phyloP scores from a whole-genome alignment of 2,888 invertebrate species.

The Atrina japonica region DNA sequence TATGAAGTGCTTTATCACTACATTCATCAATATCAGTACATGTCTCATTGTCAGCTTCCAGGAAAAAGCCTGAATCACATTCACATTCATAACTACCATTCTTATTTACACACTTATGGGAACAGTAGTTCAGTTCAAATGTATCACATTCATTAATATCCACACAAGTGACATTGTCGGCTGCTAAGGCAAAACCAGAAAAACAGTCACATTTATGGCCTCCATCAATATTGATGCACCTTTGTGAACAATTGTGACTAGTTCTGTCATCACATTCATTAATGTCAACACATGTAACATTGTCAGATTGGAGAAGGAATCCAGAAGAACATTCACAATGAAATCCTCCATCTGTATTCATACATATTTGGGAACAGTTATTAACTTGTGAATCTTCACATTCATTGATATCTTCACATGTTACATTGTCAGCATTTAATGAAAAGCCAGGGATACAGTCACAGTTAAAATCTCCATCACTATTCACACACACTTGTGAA shows the following conservation, averaged over 20 bases:
- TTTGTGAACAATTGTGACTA: constrained; percentile 3
- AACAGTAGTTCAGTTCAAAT: constrained; percentile 1
- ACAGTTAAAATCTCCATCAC: not conserved
- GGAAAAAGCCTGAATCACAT: constrained; percentile 4
- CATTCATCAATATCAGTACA: constrained; percentile 30
- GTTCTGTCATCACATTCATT: not conserved
- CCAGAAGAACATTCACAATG: constrained; percentile 15
- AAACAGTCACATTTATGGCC: not conserved
- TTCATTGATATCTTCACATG: constrained; percentile 27
- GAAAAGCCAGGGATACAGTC: not conserved
- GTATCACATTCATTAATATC: constrained; percentile 13
- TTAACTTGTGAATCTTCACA: constrained; percentile 1
- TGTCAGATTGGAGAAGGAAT: too few species aligned
- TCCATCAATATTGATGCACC: not conserved
- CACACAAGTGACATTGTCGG: not conserved
- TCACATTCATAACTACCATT: constrained; percentile 12
- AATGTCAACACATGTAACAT: too few species aligned
- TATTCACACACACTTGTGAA: constrained; percentile 17
- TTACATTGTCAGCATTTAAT: not conserved
- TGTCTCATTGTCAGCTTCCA: not conserved
- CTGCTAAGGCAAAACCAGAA: not conserved
- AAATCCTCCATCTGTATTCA: constrained; percentile 11
- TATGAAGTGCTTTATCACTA: not conserved
- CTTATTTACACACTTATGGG: constrained; percentile 13
- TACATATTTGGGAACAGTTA: constrained; percentile 18